Evolutionary conservation across 1,140 invertebrate genomes (phyloP).

Genomic region (Drosophila lini): DNA sequence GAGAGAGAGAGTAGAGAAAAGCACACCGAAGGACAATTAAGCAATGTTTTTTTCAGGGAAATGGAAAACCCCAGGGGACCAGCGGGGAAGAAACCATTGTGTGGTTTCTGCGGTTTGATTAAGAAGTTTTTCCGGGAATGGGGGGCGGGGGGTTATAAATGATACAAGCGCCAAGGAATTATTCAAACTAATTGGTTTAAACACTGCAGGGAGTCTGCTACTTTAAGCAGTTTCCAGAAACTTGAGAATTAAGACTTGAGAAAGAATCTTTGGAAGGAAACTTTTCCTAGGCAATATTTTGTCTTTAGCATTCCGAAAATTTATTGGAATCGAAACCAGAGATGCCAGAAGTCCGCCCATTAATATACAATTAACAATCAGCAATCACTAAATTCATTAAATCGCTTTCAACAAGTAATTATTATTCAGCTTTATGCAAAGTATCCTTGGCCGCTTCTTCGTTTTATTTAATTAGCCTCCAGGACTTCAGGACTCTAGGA

Average conservation of each 20-base stretch:
- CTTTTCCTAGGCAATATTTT: not conserved
- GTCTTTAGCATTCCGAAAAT: not conserved
- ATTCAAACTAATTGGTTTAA: constrained; percentile 54
- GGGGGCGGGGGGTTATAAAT: constrained; percentile 32
- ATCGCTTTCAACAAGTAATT: constrained; percentile 6
- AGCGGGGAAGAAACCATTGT: constrained; percentile 18
- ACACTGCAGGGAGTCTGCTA: constrained; percentile 16
- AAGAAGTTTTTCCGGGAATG: constrained; percentile 30
- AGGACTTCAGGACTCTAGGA: not conserved
- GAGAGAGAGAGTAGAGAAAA: constrained; percentile 22
- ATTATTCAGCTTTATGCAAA: constrained; percentile 28
- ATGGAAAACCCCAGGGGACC: constrained; percentile 3
- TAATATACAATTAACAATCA: constrained; percentile 18
- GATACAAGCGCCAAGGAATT: constrained; percentile 45
- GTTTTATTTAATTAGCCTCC: constrained; percentile 18
- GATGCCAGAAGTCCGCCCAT: not conserved
- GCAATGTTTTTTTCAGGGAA: constrained; percentile 11
- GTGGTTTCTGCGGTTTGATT: constrained; percentile 45
- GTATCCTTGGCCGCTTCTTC: not conserved
- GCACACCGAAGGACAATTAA: constrained; percentile 51
- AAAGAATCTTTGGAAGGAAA: constrained; percentile 18
- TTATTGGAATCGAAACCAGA: not conserved
- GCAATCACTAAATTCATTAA: not conserved
- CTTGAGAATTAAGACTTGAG: constrained; percentile 20
- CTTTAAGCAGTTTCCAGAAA: constrained; percentile 19